A percentile compares a stretch with the other conserved stretches of the same genome.
phyloP scores from a whole-genome alignment of 2,797 vertebrate genomes.

The Valencia hispanica region DNA sequence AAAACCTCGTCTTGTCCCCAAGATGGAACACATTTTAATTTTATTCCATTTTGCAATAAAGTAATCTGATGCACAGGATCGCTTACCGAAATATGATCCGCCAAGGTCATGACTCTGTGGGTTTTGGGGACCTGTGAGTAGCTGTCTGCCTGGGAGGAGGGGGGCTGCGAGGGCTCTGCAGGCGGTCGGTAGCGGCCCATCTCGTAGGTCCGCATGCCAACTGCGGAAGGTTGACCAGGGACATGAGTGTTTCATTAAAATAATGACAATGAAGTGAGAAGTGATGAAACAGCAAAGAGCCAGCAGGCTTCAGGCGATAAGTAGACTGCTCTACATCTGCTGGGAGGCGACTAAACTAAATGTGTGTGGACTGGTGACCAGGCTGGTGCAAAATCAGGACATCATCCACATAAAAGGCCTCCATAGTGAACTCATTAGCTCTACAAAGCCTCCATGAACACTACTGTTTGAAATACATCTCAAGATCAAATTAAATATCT shows the following conservation, averaged over 20 bases:
- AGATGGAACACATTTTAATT: not conserved
- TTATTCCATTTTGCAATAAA: not conserved
- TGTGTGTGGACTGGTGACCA: constrained; percentile 41
- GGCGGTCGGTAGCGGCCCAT: constrained; percentile 86
- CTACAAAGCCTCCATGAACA: constrained; percentile 32
- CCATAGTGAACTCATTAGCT: constrained; percentile 36
- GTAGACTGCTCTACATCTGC: constrained; percentile 32
- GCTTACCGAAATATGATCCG: constrained; percentile 97
- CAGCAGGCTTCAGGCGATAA: constrained; percentile 14
- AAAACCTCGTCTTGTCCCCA: not conserved
- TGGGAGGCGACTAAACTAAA: constrained; percentile 43
- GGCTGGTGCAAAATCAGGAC: constrained; percentile 41
- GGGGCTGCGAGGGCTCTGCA: constrained; percentile 79
- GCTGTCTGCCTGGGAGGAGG: constrained; percentile 85
- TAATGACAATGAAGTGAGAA: constrained; percentile 16
- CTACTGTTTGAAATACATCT: not conserved
- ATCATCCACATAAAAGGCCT: constrained; percentile 25
- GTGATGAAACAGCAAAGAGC: constrained; percentile 14
- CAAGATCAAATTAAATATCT: not conserved
- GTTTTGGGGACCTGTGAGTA: constrained; percentile 89
- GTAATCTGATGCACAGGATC: not conserved
- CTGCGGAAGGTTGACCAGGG: constrained; percentile 60
- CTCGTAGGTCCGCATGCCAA: constrained; percentile 84
- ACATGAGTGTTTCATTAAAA: constrained; percentile 27
- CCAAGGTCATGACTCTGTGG: constrained; percentile 95